Evolutionary conservation across 2,888 invertebrate species (phyloP).

Genomic region (Cistogaster globosa): DNA sequence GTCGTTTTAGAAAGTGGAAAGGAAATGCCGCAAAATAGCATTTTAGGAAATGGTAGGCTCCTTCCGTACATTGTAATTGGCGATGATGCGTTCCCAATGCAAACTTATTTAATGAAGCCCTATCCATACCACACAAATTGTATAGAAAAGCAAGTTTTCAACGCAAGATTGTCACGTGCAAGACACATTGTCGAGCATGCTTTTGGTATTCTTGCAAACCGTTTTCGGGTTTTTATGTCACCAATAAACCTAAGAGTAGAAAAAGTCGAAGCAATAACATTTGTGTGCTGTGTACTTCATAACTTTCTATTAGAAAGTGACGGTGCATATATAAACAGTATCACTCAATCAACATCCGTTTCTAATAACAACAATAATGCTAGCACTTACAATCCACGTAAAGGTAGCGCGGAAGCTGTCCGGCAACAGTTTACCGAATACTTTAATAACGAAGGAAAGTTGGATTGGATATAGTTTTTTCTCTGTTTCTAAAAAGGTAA

Average conservation of each 20-base stretch:
- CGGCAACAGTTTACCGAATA: not conserved
- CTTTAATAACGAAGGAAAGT: slow-evolving; percentile 5
- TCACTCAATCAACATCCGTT: not conserved
- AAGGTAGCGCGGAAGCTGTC: not conserved
- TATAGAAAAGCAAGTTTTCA: slow-evolving; percentile 31
- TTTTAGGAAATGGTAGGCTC: slow-evolving; percentile 53
- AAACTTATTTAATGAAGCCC: slow-evolving; percentile 65
- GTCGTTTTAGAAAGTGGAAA: not conserved
- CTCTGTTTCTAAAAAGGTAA: no score
- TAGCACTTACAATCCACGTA: not conserved
- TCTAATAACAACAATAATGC: not conserved
- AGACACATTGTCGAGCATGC: slow-evolving; percentile 35
- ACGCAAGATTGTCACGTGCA: slow-evolving; percentile 25
- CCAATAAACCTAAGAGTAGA: slow-evolving; percentile 1
- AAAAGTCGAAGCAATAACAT: slow-evolving; percentile 1
- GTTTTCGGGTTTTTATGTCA: slow-evolving; percentile 22
- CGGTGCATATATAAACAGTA: not conserved
- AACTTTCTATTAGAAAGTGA: slow-evolving; percentile 4
- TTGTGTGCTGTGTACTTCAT: not conserved
- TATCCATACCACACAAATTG: slow-evolving; percentile 47
- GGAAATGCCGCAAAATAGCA: not conserved
- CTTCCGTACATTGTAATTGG: slow-evolving; percentile 61
- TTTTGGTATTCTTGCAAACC: slow-evolving; percentile 25
- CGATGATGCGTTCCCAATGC: slow-evolving; percentile 67
- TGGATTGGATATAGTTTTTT: not conserved